Percentiles rank a stretch among this genome's conserved stretches.
Conservation (phyloP, 2,888 invertebrate genomes). For the Pammene fasciana region DNA sequence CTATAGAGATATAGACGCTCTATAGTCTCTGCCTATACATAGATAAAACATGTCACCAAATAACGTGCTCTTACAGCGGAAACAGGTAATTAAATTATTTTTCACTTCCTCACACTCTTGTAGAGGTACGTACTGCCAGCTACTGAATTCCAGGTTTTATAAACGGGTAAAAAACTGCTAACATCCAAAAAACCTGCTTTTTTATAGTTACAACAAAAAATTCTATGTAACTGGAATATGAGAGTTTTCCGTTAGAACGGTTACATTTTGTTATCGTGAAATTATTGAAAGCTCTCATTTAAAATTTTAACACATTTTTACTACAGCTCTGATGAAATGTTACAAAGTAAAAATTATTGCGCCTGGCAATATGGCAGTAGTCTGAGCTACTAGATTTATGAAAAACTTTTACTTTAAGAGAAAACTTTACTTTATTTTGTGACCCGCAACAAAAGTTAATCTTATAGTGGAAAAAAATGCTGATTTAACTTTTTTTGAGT, state of each 20-base stretch:
- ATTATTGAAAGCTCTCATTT: background rate
- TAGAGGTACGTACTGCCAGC: too few relatives aligned
- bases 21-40: too few relatives aligned
- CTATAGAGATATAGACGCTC: too few relatives aligned
- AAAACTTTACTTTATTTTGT: background rate
- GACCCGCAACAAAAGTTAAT: background rate
- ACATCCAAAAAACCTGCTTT: too few relatives aligned
- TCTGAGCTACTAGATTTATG: background rate
- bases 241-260: background rate
- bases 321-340: background rate
- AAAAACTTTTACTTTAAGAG: background rate
- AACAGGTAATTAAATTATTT: too few relatives aligned
- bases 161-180: too few relatives aligned
- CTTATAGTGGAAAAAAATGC: background rate
- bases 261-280: background rate
- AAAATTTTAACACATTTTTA: background rate
- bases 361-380: background rate
- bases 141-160: too few relatives aligned
- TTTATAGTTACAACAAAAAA: too few relatives aligned
- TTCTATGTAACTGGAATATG: background rate
- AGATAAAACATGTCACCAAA: too few relatives aligned
- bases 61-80: too few relatives aligned
- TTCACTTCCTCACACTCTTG: too few relatives aligned
- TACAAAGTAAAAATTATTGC: slow-evolving; percentile 2
- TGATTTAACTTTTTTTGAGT: background rate